Evolutionary conservation across 2,113 vertebrate genomes (phyloP).

Genomic region (Ceyx margarethae): DNA sequence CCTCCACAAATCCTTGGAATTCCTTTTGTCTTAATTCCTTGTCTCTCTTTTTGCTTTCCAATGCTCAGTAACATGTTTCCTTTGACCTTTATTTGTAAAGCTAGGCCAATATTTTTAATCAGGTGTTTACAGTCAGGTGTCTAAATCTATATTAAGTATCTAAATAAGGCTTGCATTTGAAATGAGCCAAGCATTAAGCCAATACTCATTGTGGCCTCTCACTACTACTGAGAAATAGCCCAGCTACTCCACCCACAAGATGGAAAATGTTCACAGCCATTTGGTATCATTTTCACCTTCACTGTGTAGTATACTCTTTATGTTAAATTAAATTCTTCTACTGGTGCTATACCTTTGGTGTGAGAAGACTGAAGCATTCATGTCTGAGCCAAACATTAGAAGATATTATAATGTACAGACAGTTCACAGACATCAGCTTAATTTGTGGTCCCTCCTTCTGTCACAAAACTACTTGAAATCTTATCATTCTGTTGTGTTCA

Average conservation of each 20-base stretch:
- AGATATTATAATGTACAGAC: neutral
- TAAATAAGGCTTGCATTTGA: constrained; percentile 47
- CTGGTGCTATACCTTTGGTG: neutral
- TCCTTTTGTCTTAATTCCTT: neutral
- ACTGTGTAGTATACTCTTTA: neutral
- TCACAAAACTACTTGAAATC: neutral
- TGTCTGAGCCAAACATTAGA: neutral
- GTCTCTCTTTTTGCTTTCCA: neutral
- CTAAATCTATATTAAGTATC: constrained; percentile 51
- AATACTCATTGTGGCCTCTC: neutral
- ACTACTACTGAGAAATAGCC: neutral
- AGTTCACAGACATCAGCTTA: neutral
- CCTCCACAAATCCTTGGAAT: neutral
- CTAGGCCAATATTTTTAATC: constrained; percentile 61
- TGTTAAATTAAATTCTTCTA: neutral
- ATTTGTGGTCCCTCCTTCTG: neutral
- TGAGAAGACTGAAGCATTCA: neutral
- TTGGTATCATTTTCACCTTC: neutral
- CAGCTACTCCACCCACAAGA: neutral
- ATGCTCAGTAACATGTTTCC: neutral
- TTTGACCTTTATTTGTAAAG: constrained; percentile 52
- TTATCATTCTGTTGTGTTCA: neutral
- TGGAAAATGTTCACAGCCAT: neutral
- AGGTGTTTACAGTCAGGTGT: constrained; percentile 14
- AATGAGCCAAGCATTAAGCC: constrained; percentile 12